phyloP scores from a whole-genome alignment of 2,888 invertebrate genomes.

The Chorisops tibialis region DNA sequence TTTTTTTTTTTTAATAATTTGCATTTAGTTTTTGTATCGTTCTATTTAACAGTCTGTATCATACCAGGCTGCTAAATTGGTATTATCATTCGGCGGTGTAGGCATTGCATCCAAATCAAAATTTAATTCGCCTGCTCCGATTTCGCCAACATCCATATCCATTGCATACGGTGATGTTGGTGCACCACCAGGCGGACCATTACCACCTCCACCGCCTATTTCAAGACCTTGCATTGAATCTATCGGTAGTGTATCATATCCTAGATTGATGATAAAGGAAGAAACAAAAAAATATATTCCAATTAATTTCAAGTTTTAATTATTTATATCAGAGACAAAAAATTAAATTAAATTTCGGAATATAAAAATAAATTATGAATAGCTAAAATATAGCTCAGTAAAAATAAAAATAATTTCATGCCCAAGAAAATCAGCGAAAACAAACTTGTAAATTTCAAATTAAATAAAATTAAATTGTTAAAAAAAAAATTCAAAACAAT shows the following conservation, averaged over 20 bases:
- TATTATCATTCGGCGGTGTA: conserved; percentile 84
- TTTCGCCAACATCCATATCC: conserved; percentile 84
- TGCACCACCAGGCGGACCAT: conserved; percentile 49
- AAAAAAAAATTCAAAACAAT: too few relatives aligned
- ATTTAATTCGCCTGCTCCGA: conserved; percentile 69
- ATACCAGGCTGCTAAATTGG: conserved; percentile 94
- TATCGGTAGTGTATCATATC: conserved; percentile 97
- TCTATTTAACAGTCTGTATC: conserved; percentile 85
- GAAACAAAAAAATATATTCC: not conserved
- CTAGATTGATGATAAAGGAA: conserved; percentile 54
- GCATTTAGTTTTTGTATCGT: too few relatives aligned
- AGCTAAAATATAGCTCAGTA: not conserved
- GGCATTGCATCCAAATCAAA: conserved; percentile 75
- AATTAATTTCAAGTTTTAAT: not conserved
- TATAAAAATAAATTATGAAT: not conserved
- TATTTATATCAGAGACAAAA: not conserved
- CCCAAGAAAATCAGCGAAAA: not conserved
- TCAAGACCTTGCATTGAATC: conserved; percentile 94
- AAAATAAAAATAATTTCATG: conserved; percentile 2
- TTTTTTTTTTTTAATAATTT: too few relatives aligned
- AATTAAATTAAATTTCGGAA: not conserved
- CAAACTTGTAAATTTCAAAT: too few relatives aligned
- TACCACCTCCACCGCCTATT: conserved; percentile 55
- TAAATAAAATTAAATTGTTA: too few relatives aligned
- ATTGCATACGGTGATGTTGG: conserved; percentile 66